Evolutionary conservation across 2,113 vertebrate species (phyloP).

Genomic region (Melospiza georgiana): DNA sequence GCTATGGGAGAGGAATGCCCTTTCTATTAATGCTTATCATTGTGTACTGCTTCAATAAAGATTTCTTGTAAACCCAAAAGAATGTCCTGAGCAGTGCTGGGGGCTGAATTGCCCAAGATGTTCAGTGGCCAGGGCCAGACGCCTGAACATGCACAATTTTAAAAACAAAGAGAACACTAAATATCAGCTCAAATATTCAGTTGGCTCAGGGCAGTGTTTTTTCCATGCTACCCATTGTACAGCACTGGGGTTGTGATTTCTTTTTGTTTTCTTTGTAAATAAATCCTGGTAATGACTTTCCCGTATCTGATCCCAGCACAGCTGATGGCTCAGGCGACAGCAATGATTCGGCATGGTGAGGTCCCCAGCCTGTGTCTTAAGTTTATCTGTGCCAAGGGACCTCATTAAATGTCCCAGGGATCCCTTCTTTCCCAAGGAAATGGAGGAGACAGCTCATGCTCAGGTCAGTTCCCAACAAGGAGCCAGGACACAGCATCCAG

Average conservation of each 20-base stretch:
- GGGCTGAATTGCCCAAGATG: slow-evolving; percentile 3
- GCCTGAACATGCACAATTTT: not conserved
- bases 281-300: not conserved
- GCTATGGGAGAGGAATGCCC: slow-evolving; percentile 5
- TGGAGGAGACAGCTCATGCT: not conserved
- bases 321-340: accelerated
- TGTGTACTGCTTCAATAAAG: not conserved
- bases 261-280: slow-evolving; percentile 36
- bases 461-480: not conserved
- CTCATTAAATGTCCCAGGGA: not conserved
- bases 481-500: not conserved
- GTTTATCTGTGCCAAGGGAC: not conserved
- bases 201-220: not conserved
- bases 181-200: not conserved
- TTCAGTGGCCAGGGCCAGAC: not conserved
- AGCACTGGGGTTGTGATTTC: not conserved
- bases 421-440: not conserved
- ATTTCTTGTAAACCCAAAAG: slow-evolving; percentile 34
- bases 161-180: not conserved
- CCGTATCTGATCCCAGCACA: not conserved
- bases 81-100: not conserved
- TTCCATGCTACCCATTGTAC: not conserved
- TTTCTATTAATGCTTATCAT: slow-evolving; percentile 45
- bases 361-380: not conserved
- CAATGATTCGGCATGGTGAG: not conserved